A percentile compares a stretch with the other conserved stretches of the same genome.
Evolutionary conservation across 2,888 invertebrate genomes (phyloP).

Genomic region (Sussaba pulchella): DNA sequence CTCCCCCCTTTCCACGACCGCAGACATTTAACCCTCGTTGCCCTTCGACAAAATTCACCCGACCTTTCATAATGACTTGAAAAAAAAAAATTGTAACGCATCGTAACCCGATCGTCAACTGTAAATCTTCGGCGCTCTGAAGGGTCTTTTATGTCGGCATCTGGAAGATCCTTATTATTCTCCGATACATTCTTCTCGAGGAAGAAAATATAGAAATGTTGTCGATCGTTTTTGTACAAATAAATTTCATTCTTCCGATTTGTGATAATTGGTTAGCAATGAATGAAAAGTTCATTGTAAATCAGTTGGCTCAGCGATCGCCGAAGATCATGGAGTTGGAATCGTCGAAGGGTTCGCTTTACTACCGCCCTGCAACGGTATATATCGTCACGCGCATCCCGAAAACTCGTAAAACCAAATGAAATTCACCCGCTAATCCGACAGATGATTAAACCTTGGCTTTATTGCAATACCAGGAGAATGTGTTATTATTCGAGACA

Average conservation of each 20-base stretch:
- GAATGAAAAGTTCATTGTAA: constrained; percentile 26
- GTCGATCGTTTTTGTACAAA: too few species aligned
- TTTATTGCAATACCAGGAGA: constrained; percentile 68
- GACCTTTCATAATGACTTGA: constrained; percentile 36
- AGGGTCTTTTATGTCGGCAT: neutral
- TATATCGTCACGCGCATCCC: constrained; percentile 70
- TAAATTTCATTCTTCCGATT: too few species aligned
- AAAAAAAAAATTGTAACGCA: constrained; percentile 21
- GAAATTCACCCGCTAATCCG: constrained; percentile 81
- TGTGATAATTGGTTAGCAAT: too few species aligned
- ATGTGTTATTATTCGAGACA: constrained; percentile 46
- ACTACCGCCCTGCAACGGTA: constrained; percentile 69
- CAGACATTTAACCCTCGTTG: constrained; percentile 32
- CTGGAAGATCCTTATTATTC: too few species aligned
- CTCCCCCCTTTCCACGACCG: constrained; percentile 25
- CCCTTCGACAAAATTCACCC: constrained; percentile 11
- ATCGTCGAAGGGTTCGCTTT: constrained; percentile 71
- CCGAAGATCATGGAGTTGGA: constrained; percentile 51
- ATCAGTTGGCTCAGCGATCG: neutral
- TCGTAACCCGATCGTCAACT: constrained; percentile 18
- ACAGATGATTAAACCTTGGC: constrained; percentile 80
- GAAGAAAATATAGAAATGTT: too few species aligned
- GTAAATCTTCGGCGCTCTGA: too few species aligned
- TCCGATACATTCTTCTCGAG: too few species aligned
- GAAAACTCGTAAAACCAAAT: constrained; percentile 83